Conservation (phyloP, 2,113 vertebrate genomes). For the Bucco capensis region DNA sequence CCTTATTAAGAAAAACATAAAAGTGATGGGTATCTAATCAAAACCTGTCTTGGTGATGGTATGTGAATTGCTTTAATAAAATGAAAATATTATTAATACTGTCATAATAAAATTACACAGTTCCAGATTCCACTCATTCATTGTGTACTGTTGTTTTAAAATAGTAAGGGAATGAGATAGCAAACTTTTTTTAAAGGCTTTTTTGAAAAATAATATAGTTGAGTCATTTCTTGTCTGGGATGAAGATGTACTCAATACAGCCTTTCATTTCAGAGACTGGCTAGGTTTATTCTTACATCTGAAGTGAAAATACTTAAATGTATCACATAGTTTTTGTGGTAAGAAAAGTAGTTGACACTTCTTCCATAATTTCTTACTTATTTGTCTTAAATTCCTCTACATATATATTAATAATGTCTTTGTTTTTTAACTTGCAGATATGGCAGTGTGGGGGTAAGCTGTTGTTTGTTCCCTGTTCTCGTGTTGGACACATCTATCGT, state of each 20-base stretch:
- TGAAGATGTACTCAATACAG: not conserved
- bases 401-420: not conserved
- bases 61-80: not conserved
- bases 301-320: not conserved
- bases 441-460: constrained; percentile 97
- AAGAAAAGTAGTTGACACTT: not conserved
- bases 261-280: not conserved
- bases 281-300: not conserved
- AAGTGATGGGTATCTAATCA: not conserved
- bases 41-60: not conserved
- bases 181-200: not conserved
- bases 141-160: not conserved
- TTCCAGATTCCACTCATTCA: not conserved
- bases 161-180: not conserved
- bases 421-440: constrained; percentile 75
- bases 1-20: not conserved
- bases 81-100: not conserved
- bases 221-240: not conserved
- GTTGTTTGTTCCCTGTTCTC: constrained; percentile 93
- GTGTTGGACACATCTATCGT: constrained; percentile 96
- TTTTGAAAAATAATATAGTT: not conserved
- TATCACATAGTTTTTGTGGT: not conserved
- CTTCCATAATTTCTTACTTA: not conserved
- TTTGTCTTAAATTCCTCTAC: not conserved
- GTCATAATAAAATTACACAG: not conserved